Evolutionary conservation across 2,888 invertebrate species (phyloP).

Genomic region (Melieria omissa): DNA sequence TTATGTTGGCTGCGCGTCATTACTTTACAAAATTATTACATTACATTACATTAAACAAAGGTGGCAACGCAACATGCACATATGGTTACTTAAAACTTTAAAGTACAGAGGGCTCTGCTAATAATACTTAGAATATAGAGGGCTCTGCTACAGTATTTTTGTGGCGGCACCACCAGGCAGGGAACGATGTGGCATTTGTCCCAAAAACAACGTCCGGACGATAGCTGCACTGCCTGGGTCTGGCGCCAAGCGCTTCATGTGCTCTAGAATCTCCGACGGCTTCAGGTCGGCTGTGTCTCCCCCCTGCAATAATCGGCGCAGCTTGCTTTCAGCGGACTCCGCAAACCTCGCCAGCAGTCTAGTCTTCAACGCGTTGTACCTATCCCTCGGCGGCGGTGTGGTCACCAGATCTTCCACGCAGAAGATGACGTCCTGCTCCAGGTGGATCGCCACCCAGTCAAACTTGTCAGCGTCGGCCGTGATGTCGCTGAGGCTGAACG

Average conservation of each 20-base stretch:
- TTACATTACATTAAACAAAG: too few species aligned
- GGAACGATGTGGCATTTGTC: conserved; percentile 40
- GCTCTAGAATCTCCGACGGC: conserved; percentile 37
- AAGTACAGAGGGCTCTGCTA: too few species aligned
- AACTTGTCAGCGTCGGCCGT: conserved; percentile 24
- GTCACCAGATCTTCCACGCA: conserved; percentile 14
- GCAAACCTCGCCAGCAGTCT: neutral
- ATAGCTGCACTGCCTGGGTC: conserved; percentile 36
- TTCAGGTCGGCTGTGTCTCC: conserved; percentile 36
- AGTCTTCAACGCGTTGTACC: conserved; percentile 4
- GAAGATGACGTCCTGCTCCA: conserved; percentile 11
- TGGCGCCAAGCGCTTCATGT: conserved; percentile 41
- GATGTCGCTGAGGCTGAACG: conserved; percentile 25
- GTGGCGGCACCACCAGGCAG: too few species aligned
- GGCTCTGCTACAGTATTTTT: too few species aligned
- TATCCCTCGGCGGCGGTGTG: conserved; percentile 2
- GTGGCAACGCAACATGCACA: too few species aligned
- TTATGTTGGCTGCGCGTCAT: too few species aligned
- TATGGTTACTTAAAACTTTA: too few species aligned
- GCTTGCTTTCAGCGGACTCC: conserved; percentile 8
- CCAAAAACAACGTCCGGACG: conserved; percentile 37
- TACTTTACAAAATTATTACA: too few species aligned
- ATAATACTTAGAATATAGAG: too few species aligned
- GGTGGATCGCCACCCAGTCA: conserved; percentile 27
- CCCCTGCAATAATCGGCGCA: conserved; percentile 38